Evolutionary conservation across 2,888 invertebrate genomes (phyloP).

Genomic region (Drosophila siamana): DNA sequence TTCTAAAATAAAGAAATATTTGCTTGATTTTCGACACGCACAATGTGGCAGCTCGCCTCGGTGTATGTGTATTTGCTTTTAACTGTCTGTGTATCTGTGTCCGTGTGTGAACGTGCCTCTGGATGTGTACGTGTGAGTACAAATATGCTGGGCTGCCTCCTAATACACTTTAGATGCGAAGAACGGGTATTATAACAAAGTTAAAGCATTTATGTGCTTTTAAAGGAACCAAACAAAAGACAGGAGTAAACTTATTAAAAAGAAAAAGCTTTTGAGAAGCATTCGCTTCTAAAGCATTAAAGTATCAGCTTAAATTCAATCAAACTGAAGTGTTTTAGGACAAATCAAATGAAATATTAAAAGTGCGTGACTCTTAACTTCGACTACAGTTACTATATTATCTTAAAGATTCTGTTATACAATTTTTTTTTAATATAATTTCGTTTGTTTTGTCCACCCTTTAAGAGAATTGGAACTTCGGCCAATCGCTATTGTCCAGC

Average conservation of each 20-base stretch:
- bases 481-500: not conserved
- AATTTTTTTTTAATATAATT: not conserved
- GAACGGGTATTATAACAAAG: not conserved
- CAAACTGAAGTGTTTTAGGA: not conserved
- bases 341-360: not conserved
- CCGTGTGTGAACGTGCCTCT: constrained; percentile 1
- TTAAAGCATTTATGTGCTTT: constrained; percentile 3
- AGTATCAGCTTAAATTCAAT: not conserved
- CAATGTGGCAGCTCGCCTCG: constrained; percentile 2
- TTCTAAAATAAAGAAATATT: constrained; percentile 49
- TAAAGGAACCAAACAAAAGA: not conserved
- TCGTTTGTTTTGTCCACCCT: not conserved
- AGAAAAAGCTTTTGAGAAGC: not conserved
- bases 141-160: constrained; percentile 5
- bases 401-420: too few species aligned
- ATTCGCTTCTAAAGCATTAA: not conserved
- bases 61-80: constrained; percentile 3
- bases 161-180: not conserved
- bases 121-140: not conserved
- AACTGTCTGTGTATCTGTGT: not conserved
- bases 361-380: not conserved
- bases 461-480: constrained; percentile 23
- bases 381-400: too few species aligned
- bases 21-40: constrained; percentile 38
- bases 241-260: not conserved